Evolutionary conservation across 2,113 vertebrate species (phyloP), one percentile per base, ranked within the genome.

Genomic region (Andinoacara biseriatus): DNA sequence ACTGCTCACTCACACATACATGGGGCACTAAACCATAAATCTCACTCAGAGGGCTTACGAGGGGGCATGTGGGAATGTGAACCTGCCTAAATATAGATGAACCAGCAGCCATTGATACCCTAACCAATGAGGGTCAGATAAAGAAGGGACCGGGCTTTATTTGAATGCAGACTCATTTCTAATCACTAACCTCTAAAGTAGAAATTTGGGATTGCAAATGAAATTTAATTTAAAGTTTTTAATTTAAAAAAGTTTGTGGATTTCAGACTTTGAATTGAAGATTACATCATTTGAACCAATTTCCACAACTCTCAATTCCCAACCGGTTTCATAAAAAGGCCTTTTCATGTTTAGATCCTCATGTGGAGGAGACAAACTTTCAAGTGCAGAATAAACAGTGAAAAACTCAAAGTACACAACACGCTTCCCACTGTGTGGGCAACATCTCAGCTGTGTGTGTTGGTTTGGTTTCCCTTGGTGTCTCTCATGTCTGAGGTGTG

Each of bases 21-120:
- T 81, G 15, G 67, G 76, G 76, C 87, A 91, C 90, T 88, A 85
- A 84, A 89, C 88, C 92, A 91, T 96, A 94, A 93, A 94, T 95
- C 94, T 95, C 80, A 89, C 85, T 94, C 90, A 86, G 85, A 56
- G 83, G 90, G 93, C 93, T 94, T 92, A 89, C 88, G 78, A 91
- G 74, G 88, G 93, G 90, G 90, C 89, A 93, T 94, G 91, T 88
- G 93, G 94, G 93, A 95, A 96, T 95, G 94, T 92, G 94, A 93
- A 93, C 92, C 84, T 74, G 52, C 81, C 93, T 95, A 95, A 94
- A 95, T 94, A 94, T 96, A 96, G 94, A 85, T 84, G 86, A 88
- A 91, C 89, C 86, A 91, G 90, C 88, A 89, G 94, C 82, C 91
- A 95, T 91, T 72, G 93, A 95, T 94, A 94, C 90, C 85, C 88